Conservation (phyloP, 2,888 invertebrate genomes). For the Callyntrura guangdongensis region DNA sequence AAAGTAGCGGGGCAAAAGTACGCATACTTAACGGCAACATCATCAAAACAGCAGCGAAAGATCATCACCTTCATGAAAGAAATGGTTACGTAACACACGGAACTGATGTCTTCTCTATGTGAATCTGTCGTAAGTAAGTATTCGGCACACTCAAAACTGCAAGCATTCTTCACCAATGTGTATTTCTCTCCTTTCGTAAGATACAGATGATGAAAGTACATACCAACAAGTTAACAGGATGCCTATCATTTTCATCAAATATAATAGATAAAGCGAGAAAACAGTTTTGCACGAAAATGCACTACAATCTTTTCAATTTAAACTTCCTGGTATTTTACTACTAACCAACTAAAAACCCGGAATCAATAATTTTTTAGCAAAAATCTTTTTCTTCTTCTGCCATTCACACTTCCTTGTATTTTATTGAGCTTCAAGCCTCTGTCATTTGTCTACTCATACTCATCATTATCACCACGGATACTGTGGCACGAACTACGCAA, state of each 20-base stretch:
- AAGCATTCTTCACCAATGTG: neutral
- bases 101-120: conserved; percentile 52
- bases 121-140: conserved; percentile 7
- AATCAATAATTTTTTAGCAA: conserved; percentile 71
- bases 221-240: conserved; percentile 17
- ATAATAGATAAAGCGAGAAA: conserved; percentile 40
- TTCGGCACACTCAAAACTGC: neutral
- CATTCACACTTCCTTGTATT: conserved; percentile 55
- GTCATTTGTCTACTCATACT: neutral
- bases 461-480: neutral
- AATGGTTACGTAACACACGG: conserved; percentile 78
- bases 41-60: conserved; percentile 37
- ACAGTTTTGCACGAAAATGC: neutral
- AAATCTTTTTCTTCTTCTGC: conserved; percentile 48
- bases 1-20: conserved; percentile 55
- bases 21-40: conserved; percentile 12
- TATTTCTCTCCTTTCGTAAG: neutral
- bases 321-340: conserved; percentile 75
- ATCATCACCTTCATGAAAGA: conserved; percentile 52
- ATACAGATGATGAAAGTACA: neutral
- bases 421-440: neutral
- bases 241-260: conserved; percentile 50
- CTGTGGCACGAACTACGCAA: neutral
- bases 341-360: conserved; percentile 68
- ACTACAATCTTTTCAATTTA: conserved; percentile 37